Base-by-base conservation (phyloP, 2,888 invertebrate genomes). In the Myopa testacea region DNA sequence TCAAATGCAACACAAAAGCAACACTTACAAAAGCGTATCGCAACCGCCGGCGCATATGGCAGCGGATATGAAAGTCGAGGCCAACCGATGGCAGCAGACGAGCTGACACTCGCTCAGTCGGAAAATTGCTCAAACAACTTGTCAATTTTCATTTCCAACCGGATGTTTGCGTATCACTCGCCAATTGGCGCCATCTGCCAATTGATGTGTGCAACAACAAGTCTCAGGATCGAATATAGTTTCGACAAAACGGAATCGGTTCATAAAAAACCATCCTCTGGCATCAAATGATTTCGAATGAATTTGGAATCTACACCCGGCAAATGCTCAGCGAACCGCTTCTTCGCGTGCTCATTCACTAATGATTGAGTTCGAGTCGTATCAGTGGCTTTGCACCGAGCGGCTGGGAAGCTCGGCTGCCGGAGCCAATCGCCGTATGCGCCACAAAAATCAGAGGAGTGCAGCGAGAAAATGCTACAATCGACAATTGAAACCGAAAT, bases 161-260 rank as follows among this genome's bases (percentile, higher is more conserved):
- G 82, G 82, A 84, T 84, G 84, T 83, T 85, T 80, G 82, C 83
- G 83, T 85, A 86, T 86, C 85, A 84, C 81, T 83, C 85, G 83
- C 84, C 83, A 84, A 84, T 85, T 84, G 85, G 82, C 85, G 82
- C 84, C 85, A 85, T 84, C 81, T 85, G 85, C 82, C 81, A 81
- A 68, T 62, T 50, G 16, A 50, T 19, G 45, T 65, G 65, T 52
- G 19, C 45, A 5, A 62, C 52, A 52, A 38, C 34, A 75, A 37
- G 14, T 65, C 65, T 1, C 34, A 34, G 55, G 10, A 55, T n/a
- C 14, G 16, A 50, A 70, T 2, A 45, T 45, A 10, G 45, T 6
- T 1, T 4, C 16, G n/a, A 74, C 50, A 76, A 76, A 76, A 69
- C 40, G 62, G 19, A 40, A 19, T 69, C 65, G 10, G 45, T 74